phyloP scores from a whole-genome alignment of 2,888 invertebrate species.

The Fabriciana adippe region DNA sequence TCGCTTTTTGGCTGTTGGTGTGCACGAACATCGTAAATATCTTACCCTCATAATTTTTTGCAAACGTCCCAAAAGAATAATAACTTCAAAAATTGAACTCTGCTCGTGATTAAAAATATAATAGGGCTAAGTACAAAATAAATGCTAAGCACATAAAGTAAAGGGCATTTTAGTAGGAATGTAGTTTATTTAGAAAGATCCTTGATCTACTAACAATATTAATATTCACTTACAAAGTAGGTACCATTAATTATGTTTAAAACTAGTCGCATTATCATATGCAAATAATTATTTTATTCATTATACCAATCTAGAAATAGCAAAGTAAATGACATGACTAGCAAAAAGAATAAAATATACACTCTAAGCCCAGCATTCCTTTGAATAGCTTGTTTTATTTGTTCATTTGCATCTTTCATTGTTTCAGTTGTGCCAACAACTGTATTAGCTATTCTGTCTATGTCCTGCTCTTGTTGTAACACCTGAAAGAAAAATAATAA shows the following conservation, averaged over 20 bases:
- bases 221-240: not conserved
- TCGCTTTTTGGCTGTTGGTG: too few species aligned
- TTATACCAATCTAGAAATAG: conserved; percentile 99
- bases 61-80: too few species aligned
- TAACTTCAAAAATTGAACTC: too few species aligned
- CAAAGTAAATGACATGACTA: conserved; percentile 97
- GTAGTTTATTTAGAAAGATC: conserved; percentile 3
- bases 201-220: not conserved
- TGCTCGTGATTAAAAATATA: too few species aligned
- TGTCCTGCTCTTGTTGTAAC: conserved; percentile 95
- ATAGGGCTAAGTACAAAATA: not conserved
- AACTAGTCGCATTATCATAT: too few species aligned
- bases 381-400: conserved; percentile 98
- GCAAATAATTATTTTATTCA: conserved; percentile 71
- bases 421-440: conserved; percentile 97
- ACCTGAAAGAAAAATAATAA: conserved; percentile 74
- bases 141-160: not conserved
- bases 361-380: conserved; percentile 97
- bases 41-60: too few species aligned
- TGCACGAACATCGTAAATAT: too few species aligned
- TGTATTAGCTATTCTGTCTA: conserved; percentile 93
- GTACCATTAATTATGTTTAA: too few species aligned
- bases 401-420: conserved; percentile 97
- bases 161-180: not conserved
- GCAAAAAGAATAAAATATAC: conserved; percentile 96